Percentiles rank a stretch among this genome's conserved stretches.
These are phyloP conservation scores for Aromia moschata DNA, from an alignment of 2,888 invertebrate species.

Conservation along the genomic window DNA sequence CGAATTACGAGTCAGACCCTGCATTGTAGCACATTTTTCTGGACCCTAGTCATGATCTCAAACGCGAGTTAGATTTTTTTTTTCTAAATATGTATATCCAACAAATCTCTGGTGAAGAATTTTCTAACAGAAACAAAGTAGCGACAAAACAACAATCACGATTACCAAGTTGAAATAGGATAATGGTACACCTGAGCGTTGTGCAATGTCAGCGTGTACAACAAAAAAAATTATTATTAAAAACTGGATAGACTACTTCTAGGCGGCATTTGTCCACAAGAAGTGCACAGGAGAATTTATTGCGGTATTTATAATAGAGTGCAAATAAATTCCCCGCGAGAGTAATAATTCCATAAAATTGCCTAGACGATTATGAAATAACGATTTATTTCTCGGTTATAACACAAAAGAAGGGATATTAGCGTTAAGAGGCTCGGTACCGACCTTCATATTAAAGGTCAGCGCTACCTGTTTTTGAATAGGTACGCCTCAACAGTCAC, in stretches of 20 bases:
- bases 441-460: neutral
- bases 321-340: conserved; percentile 22
- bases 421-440: neutral
- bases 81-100: no score
- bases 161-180: neutral
- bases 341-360: conserved; percentile 20
- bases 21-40: no score
- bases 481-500: neutral
- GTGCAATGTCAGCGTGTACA: conserved; percentile 7
- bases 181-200: conserved; percentile 5
- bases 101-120: no score
- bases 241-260: conserved; percentile 19
- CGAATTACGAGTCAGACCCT: no score
- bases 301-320: conserved; percentile 23
- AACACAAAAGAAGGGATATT: conserved; percentile 4
- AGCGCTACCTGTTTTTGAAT: neutral
- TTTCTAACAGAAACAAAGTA: no score
- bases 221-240: conserved; percentile 2
- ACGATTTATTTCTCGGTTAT: neutral
- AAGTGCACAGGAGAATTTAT: conserved; percentile 22
- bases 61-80: no score
- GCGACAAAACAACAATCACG: conserved; percentile 6
- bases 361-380: conserved; percentile 4
- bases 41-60: no score
- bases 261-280: conserved; percentile 22